These are phyloP conservation scores for Tachycineta bicolor DNA, from an alignment of 2,113 vertebrate species.

Conservation along the genomic window DNA sequence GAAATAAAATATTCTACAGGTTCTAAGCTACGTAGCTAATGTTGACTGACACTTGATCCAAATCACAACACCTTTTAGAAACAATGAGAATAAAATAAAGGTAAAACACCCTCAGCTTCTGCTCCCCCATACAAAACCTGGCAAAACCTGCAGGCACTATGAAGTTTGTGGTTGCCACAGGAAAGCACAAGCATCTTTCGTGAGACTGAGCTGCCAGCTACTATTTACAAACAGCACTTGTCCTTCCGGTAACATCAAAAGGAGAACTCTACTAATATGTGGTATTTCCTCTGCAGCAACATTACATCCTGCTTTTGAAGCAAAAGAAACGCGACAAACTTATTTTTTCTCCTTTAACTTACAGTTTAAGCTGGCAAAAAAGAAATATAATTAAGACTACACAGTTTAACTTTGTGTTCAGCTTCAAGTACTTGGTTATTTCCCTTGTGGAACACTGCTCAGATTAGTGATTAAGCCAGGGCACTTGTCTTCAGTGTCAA, in stretches of 20 bases:
- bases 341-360: not conserved
- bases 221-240: not conserved
- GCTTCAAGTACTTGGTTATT: not conserved
- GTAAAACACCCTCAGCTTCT: not conserved
- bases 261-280: not conserved
- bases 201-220: not conserved
- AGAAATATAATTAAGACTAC: not conserved
- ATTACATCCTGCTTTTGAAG: not conserved
- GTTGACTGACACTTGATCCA: not conserved
- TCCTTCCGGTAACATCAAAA: not conserved
- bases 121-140: not conserved
- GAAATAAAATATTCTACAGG: not conserved
- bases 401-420: not conserved
- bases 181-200: not conserved
- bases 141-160: not conserved
- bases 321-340: not conserved
- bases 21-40: not conserved
- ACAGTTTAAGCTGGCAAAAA: not conserved
- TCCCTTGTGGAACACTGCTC: not conserved
- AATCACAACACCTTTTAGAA: not conserved
- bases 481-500: not conserved
- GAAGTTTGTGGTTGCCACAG: not conserved
- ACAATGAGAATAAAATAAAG: not conserved
- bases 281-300: not conserved
- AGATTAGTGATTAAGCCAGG: not conserved